Percentiles rank a stretch among this genome's conserved stretches.
These are phyloP conservation scores for Ephydatia muelleri DNA, from an alignment of 37 sponge, comb jelly and placozoan species.

Conservation along the genomic window DNA sequence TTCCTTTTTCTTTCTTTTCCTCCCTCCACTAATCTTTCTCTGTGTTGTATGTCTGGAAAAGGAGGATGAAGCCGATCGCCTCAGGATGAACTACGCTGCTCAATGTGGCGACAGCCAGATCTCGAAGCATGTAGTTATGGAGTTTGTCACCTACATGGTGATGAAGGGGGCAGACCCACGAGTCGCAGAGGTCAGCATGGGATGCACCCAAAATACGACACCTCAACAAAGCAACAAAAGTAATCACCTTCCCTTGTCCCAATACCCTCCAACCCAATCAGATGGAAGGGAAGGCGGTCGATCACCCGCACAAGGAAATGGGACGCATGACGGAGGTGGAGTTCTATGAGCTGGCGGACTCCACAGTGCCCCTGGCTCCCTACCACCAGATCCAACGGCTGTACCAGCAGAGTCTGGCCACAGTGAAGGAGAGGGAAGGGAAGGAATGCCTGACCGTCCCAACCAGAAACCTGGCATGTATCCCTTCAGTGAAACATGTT, in stretches of 20 bases:
- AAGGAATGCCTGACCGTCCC: conserved; percentile 12
- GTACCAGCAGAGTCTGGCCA: conserved; percentile 40
- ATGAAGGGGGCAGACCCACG: conserved; percentile 66
- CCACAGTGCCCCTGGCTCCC: conserved; percentile 20
- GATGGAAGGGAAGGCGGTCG: conserved; percentile 43
- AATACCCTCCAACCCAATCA: neutral
- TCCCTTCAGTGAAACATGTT: conserved; percentile 21
- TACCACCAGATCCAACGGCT: conserved; percentile 40
- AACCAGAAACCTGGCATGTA: conserved; percentile 49
- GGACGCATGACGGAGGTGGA: conserved; percentile 65
- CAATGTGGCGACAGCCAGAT: conserved; percentile 26
- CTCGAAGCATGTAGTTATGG: conserved; percentile 27
- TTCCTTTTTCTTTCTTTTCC: neutral
- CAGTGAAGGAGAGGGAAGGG: conserved; percentile 2
- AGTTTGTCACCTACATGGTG: conserved; percentile 41
- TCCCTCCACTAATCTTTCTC: neutral
- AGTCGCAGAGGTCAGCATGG: conserved; percentile 46
- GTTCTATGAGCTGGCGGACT: conserved; percentile 69
- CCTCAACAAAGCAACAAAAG: neutral
- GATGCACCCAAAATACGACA: neutral
- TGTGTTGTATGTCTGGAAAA: conserved; percentile 8
- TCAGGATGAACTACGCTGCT: conserved; percentile 45
- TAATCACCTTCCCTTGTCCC: neutral
- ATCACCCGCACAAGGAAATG: conserved; percentile 5
- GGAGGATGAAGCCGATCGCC: conserved; percentile 75